These are phyloP conservation scores for Galeruca laticollis DNA, from an alignment of 2,888 invertebrate genomes.

Conservation along the genomic window DNA sequence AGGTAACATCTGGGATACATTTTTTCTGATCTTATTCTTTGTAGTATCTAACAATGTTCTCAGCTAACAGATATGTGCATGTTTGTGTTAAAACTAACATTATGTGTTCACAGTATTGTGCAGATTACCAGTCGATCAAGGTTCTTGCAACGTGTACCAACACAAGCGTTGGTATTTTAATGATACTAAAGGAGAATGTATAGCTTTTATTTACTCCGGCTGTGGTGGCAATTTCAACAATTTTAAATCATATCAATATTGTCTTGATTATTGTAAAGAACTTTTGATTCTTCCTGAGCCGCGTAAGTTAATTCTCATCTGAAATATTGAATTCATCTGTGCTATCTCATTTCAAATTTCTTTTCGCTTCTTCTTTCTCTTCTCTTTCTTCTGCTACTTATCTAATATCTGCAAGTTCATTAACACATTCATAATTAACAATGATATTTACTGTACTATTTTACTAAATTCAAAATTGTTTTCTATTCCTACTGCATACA, in stretches of 20 bases:
- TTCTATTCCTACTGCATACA: no score
- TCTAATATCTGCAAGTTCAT: background rate
- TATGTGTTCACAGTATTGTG: constrained; percentile 71
- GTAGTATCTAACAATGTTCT: constrained; percentile 2
- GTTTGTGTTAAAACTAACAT: constrained; percentile 23
- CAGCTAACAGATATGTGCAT: constrained; percentile 26
- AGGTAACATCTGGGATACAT: background rate
- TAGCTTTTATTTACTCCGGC: constrained; percentile 86
- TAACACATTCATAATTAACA: background rate
- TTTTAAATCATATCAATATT: constrained; percentile 81
- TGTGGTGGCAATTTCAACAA: constrained; percentile 91
- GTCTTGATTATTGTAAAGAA: constrained; percentile 72
- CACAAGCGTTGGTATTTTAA: constrained; percentile 82
- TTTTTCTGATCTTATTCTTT: background rate
- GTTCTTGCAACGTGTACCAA: constrained; percentile 70
- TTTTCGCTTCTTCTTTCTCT: background rate
- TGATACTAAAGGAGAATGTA: constrained; percentile 76
- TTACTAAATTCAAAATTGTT: no score
- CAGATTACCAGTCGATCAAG: constrained; percentile 73
- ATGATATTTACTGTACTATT: background rate
- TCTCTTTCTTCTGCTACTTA: background rate
- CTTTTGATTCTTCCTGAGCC: constrained; percentile 57
- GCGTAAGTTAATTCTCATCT: constrained; percentile 55
- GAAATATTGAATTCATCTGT: background rate
- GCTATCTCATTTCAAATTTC: background rate